Percentiles rank a stretch among this genome's conserved stretches.
phyloP scores from a whole-genome alignment of 2,888 invertebrate species.

The Mythimna albipuncta region DNA sequence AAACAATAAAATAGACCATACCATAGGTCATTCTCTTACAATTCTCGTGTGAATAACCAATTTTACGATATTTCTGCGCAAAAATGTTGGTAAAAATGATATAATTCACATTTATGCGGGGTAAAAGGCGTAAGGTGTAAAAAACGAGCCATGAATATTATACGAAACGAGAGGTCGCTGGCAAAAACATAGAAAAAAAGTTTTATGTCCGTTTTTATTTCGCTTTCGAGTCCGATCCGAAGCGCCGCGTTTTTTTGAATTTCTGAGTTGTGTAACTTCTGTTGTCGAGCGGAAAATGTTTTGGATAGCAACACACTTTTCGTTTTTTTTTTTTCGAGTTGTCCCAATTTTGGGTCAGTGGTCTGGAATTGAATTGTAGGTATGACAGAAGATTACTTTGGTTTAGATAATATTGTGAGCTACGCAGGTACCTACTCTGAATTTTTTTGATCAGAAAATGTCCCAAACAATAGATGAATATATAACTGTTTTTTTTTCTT shows the following conservation, averaged over 20 bases:
- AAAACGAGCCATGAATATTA: constrained; percentile 73
- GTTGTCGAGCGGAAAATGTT: constrained; percentile 53
- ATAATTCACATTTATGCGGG: constrained; percentile 66
- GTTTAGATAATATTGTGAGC: constrained; percentile 19
- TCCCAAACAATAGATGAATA: too few relatives aligned
- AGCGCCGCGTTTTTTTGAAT: constrained; percentile 55
- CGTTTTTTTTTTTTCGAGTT: constrained; percentile 19
- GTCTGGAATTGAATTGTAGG: background rate
- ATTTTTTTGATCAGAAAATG: constrained; percentile 7
- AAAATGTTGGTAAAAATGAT: constrained; percentile 65
- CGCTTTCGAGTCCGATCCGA: constrained; percentile 33
- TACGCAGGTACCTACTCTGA: background rate
- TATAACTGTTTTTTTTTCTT: too few relatives aligned
- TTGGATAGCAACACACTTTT: constrained; percentile 45
- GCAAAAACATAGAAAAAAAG: constrained; percentile 66
- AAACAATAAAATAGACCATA: constrained; percentile 36
- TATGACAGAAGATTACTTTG: too few relatives aligned
- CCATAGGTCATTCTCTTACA: constrained; percentile 20
- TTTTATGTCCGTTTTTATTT: constrained; percentile 68
- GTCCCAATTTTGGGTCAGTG: constrained; percentile 6
- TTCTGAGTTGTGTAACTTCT: constrained; percentile 62
- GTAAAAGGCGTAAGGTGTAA: constrained; percentile 67
- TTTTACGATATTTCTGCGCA: constrained; percentile 55
- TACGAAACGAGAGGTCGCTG: constrained; percentile 67
- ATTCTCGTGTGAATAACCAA: constrained; percentile 45